These are phyloP conservation scores for Orgyia antiqua DNA, from an alignment of 2,888 invertebrate genomes.

Conservation along the genomic window DNA sequence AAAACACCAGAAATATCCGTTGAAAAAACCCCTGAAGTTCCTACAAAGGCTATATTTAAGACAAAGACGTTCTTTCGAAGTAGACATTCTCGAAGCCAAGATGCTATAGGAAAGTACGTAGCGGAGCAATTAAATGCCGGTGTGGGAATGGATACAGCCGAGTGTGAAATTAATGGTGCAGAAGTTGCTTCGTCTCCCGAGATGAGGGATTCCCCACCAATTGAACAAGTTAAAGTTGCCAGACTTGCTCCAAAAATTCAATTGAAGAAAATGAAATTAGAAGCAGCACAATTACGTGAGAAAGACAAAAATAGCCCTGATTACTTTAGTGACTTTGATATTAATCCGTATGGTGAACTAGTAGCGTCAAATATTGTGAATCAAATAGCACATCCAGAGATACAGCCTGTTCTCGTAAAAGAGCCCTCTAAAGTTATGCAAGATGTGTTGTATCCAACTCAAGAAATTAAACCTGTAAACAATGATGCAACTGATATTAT, in stretches of 20 bases:
- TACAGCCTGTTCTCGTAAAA: conserved; percentile 2
- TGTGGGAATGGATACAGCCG: conserved; percentile 61
- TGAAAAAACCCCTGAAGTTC: conserved; percentile 40
- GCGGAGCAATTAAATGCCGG: conserved; percentile 70
- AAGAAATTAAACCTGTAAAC: conserved; percentile 50
- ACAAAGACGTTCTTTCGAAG: conserved; percentile 77
- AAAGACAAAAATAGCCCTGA: conserved; percentile 35
- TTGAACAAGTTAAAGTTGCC: conserved; percentile 76
- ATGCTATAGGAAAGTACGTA: conserved; percentile 73
- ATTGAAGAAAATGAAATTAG: conserved; percentile 72
- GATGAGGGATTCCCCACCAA: conserved; percentile 58
- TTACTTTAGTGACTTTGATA: conserved; percentile 21
- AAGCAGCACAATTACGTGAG: conserved; percentile 57
- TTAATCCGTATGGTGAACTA: conserved; percentile 19
- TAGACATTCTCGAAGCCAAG: conserved; percentile 73
- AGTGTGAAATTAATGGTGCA: conserved; percentile 60
- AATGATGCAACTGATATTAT: conserved; percentile 23
- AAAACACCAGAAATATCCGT: conserved; percentile 29
- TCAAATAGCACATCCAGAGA: conserved; percentile 5
- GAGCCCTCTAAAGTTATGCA: conserved; percentile 17
- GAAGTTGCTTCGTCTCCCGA: conserved; percentile 57
- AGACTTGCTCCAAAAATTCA: conserved; percentile 75
- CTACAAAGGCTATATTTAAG: conserved; percentile 71
- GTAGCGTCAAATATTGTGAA: conserved; percentile 15
- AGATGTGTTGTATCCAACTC: conserved; percentile 50